A percentile compares a stretch with the other conserved stretches of the same genome.
phyloP scores from a whole-genome alignment of 2,888 invertebrate species.

The Acronicta psi region DNA sequence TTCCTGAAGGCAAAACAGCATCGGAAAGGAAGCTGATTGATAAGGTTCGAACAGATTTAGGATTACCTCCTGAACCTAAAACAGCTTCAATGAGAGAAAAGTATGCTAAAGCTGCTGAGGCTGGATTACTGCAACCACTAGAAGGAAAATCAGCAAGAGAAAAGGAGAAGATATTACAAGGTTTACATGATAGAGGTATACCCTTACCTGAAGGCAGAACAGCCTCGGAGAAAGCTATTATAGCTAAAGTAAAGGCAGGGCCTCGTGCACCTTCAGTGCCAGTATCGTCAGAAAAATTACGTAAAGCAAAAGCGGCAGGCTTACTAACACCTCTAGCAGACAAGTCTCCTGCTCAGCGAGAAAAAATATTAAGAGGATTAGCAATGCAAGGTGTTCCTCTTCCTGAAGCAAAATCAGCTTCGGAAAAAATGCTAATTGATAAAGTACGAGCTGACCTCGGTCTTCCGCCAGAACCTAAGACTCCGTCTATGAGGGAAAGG shows the following conservation, averaged over 20 bases:
- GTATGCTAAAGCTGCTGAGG: conserved; percentile 8
- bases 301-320: conserved; percentile 23
- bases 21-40: conserved; percentile 46
- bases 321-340: conserved; percentile 49
- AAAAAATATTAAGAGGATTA: conserved; percentile 54
- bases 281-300: conserved; percentile 9
- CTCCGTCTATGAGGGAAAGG: conserved; percentile 47
- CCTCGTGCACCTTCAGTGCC: neutral
- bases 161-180: conserved; percentile 30
- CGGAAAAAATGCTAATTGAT: conserved; percentile 60
- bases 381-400: conserved; percentile 58
- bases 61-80: conserved; percentile 27
- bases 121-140: conserved; percentile 18
- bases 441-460: conserved; percentile 59
- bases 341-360: conserved; percentile 52
- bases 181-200: conserved; percentile 11
- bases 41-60: conserved; percentile 24
- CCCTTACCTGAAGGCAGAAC: conserved; percentile 28
- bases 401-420: conserved; percentile 62
- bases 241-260: conserved; percentile 14
- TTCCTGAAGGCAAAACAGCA: conserved; percentile 58
- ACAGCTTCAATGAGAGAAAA: conserved; percentile 22
- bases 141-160: conserved; percentile 26
- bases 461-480: conserved; percentile 60
- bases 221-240: conserved; percentile 14